phyloP scores from a whole-genome alignment of 2,797 vertebrate species.

The Neosalanx taihuensis region DNA sequence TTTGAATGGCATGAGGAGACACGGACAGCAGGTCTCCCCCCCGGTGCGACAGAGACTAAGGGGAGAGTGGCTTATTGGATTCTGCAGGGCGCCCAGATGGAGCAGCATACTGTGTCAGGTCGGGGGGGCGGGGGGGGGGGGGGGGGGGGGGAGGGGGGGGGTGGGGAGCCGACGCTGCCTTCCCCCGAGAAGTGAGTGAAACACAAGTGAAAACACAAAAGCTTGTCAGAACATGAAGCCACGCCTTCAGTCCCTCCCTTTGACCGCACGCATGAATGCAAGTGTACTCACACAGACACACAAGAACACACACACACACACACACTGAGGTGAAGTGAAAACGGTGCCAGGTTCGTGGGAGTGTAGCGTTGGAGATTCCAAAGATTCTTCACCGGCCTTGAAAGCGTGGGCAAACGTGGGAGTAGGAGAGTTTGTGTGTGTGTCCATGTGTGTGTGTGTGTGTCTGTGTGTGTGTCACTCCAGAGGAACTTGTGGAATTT shows the following conservation, averaged over 20 bases:
- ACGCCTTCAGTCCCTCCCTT: constrained; percentile 22
- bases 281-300: constrained; percentile 1
- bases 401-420: constrained; percentile 15
- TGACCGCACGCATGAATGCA: constrained; percentile 9
- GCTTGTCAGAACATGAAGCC: constrained; percentile 48
- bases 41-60: too few relatives aligned
- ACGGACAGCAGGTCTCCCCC: too few relatives aligned
- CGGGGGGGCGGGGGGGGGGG: neutral
- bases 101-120: neutral
- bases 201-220: constrained; percentile 25
- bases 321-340: constrained; percentile 19
- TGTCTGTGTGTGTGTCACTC: constrained; percentile 62
- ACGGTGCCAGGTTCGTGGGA: constrained; percentile 24
- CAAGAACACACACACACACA: neutral
- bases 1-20: neutral
- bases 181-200: neutral
- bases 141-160: neutral
- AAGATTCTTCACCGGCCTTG: constrained; percentile 52
- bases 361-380: constrained; percentile 51
- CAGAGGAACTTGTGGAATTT: constrained; percentile 74
- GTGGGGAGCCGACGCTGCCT: neutral
- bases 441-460: constrained; percentile 48
- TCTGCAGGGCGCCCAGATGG: neutral
- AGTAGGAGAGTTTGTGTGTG: neutral
- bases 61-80: neutral